A percentile compares a stretch with the other conserved stretches of the same genome.
These are phyloP conservation scores for Perca schrenkii DNA, from an alignment of 2,113 vertebrate genomes.

Conservation along the genomic window DNA sequence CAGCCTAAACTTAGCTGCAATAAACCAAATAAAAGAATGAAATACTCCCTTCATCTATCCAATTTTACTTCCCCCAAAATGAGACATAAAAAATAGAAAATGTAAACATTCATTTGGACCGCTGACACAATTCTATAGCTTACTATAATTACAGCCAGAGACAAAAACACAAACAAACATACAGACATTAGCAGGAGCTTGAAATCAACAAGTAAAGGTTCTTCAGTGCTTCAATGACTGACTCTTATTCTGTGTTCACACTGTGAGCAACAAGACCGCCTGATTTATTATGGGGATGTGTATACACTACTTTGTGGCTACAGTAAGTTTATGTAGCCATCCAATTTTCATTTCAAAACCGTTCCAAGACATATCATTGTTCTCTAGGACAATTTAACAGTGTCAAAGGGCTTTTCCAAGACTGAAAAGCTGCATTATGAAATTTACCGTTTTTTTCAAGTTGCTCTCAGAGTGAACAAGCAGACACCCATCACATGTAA, in stretches of 20 bases:
- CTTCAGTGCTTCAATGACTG: constrained; percentile 2
- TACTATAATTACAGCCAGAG: constrained; percentile 50
- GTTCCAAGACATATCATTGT: background rate
- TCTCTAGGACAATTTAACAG: background rate
- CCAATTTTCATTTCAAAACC: background rate
- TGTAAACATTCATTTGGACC: constrained; percentile 64
- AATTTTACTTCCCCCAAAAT: constrained; percentile 18
- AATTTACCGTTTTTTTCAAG: background rate
- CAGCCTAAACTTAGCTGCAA: constrained; percentile 23
- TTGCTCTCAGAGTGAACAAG: constrained; percentile 31
- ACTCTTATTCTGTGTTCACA: constrained; percentile 22
- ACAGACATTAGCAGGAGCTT: constrained; percentile 29
- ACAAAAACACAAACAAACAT: constrained; percentile 25
- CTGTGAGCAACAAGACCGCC: constrained; percentile 16
- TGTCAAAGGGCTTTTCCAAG: background rate
- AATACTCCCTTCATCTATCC: constrained; percentile 22
- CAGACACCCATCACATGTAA: background rate
- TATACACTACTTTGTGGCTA: background rate
- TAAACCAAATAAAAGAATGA: constrained; percentile 29
- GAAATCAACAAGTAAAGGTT: constrained; percentile 27
- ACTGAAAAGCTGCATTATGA: background rate
- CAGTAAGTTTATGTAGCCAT: background rate
- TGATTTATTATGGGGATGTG: too few relatives aligned
- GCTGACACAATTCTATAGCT: constrained; percentile 34
- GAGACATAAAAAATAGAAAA: constrained; percentile 46